phyloP scores from a whole-genome alignment of 2,888 invertebrate species.

The Rugalucina vietnamica region DNA sequence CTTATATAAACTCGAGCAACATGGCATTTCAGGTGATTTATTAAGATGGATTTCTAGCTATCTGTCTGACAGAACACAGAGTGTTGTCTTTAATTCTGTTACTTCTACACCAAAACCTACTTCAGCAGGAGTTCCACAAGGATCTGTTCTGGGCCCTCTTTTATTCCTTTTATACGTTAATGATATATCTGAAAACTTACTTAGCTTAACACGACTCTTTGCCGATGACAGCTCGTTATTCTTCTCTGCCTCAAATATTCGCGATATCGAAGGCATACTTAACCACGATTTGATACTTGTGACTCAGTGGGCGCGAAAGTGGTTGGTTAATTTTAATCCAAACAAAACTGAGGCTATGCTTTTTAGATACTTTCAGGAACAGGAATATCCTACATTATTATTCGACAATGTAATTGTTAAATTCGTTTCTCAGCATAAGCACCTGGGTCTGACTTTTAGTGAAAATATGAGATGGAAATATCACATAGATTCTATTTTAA shows the following conservation, averaged over 20 bases:
- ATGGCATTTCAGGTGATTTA: neutral
- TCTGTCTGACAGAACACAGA: neutral
- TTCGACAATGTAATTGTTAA: too few species aligned
- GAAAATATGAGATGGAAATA: too few species aligned
- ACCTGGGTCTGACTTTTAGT: too few species aligned
- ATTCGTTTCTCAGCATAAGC: too few species aligned
- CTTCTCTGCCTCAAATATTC: neutral
- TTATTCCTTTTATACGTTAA: constrained; percentile 1
- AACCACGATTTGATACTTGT: neutral
- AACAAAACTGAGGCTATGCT: too few species aligned
- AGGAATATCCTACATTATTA: too few species aligned
- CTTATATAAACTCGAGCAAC: neutral
- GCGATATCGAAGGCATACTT: neutral
- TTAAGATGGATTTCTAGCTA: neutral
- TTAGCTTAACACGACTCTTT: neutral
- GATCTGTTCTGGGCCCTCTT: neutral
- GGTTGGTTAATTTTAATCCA: too few species aligned
- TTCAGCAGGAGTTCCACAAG: constrained; percentile 8
- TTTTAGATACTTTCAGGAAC: too few species aligned
- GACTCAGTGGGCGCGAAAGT: too few species aligned
- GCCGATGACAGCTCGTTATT: neutral
- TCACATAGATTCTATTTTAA: too few species aligned
- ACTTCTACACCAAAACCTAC: neutral
- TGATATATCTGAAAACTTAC: neutral
- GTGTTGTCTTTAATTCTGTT: neutral